Base-by-base conservation (phyloP, 2,113 vertebrate species). In the Eubucco bourcierii region DNA sequence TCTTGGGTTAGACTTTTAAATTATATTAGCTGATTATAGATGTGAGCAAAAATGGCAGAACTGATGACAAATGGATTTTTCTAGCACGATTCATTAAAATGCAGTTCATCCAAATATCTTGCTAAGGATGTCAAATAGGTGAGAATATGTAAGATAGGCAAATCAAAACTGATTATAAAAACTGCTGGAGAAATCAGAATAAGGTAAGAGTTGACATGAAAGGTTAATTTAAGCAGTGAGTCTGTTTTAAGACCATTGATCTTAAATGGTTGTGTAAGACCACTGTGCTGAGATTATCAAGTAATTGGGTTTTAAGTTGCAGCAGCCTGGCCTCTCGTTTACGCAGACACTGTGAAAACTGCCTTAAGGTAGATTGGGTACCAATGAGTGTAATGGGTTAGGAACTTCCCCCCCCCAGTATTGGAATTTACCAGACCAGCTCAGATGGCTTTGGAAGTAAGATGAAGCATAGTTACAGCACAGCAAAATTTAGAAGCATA, bases 161-260 rank as follows among this genome's bases (percentile, higher is more conserved):
- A 93, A 91, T 83, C 87, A 95, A 91, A 95, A 85, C 28, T 80
- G 55, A 90, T 95, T 90, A 80, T 52, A 91, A 77, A 70, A 93
- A 18, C 72, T 85, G 19, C 67, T 71, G 56, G 73, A 85, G 72
- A 87, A 95, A 95, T 87, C 80, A 55, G 71, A 95, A 95, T 87
- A 85, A 55, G 71, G 89, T 73, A 81, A 65, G 89, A 95, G 34
- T 73, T 93, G 64, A 80, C 72, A 60, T 23, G 72, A 87, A 96
- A 95, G 60, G 90, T 92, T 94, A 94, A 86, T 92, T 86, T 86
- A 92, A 93, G 31, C 47, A 60, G 53, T 61, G 44, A 90, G 58
- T 52, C 60, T 84, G 24, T 59, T 87, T 88, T 84, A 78, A 78
- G 21, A 53, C 28, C 41, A 47, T 33, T 91, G 64, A 37, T 63